phyloP scores from a whole-genome alignment of 2,113 vertebrate genomes.

The Siniperca chuatsi region DNA sequence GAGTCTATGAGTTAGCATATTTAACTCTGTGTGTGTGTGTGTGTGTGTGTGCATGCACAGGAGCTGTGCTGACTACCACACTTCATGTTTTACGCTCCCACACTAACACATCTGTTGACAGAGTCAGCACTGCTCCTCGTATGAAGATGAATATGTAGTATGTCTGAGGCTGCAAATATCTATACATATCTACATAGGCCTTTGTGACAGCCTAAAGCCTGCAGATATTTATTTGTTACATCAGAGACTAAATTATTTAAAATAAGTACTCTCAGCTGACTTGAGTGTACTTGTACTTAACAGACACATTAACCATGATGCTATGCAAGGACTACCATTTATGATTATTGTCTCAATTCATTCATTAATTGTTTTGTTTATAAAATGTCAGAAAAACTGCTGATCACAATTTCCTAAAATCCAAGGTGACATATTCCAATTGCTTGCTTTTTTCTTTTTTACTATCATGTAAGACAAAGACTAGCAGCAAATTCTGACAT shows the following conservation, averaged over 20 bases:
- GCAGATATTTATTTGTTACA: background rate
- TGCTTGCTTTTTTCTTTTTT: background rate
- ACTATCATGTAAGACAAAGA: background rate
- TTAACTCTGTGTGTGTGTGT: conserved; percentile 11
- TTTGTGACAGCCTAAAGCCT: background rate
- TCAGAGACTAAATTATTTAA: background rate
- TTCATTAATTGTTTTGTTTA: background rate
- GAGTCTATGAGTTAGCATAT: conserved; percentile 49
- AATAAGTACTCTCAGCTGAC: background rate
- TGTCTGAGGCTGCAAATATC: background rate
- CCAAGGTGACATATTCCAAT: background rate
- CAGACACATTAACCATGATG: background rate
- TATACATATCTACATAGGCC: background rate
- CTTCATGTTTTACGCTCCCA: too few species aligned
- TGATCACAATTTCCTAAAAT: background rate
- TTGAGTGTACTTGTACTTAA: background rate
- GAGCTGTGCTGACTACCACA: too few species aligned
- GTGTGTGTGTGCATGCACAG: conserved; percentile 33
- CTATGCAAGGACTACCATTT: background rate
- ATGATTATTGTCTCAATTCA: background rate
- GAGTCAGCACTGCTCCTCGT: background rate
- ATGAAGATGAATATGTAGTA: background rate
- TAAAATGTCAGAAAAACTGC: background rate
- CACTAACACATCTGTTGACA: too few species aligned
- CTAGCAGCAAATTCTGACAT: background rate